These are phyloP conservation scores for Clarias laeviceps DNA, from an alignment of 2,797 vertebrate genomes.

Conservation along the genomic window DNA sequence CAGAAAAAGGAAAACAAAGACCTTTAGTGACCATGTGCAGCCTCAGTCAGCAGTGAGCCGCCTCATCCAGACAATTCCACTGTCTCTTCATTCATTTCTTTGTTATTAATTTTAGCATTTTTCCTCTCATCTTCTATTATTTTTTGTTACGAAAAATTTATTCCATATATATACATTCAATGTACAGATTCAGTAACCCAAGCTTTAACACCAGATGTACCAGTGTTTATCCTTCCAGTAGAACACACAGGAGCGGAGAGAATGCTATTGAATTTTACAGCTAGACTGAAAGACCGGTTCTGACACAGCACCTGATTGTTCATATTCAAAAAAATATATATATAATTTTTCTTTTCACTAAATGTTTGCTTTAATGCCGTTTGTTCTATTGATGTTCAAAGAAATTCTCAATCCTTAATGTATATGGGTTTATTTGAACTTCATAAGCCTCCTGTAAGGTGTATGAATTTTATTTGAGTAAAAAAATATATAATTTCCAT, in stretches of 20 bases:
- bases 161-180: background rate
- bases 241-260: background rate
- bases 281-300: background rate
- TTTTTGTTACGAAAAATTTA: background rate
- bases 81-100: background rate
- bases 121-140: background rate
- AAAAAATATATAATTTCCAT: too few species aligned
- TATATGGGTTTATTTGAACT: too few species aligned
- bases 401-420: background rate
- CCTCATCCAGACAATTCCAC: background rate
- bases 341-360: too few species aligned
- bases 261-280: background rate
- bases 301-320: conserved; percentile 9
- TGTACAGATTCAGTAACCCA: background rate
- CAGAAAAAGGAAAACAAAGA: background rate
- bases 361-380: background rate
- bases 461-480: background rate
- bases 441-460: background rate
- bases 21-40: background rate
- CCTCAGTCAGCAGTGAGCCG: background rate
- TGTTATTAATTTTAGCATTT: background rate
- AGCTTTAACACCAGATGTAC: background rate
- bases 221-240: background rate
- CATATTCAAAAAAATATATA: background rate
- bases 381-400: background rate